A percentile compares a stretch with the other conserved stretches of the same genome.
Evolutionary conservation across 2,113 vertebrate species (phyloP).

Genomic region (Castor canadensis): DNA sequence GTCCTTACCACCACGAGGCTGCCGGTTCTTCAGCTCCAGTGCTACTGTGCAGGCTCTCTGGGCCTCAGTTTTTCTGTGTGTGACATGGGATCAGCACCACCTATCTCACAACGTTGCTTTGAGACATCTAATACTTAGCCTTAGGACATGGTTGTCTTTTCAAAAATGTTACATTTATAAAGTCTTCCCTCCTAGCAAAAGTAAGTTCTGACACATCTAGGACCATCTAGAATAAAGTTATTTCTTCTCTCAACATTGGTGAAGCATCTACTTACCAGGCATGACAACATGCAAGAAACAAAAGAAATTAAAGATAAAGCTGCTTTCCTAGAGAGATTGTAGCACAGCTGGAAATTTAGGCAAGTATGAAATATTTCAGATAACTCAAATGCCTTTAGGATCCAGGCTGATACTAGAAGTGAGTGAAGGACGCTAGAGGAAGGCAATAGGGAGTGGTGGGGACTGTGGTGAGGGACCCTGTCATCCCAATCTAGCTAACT

Average conservation of each 20-base stretch:
- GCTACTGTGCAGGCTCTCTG: neutral
- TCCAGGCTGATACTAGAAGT: neutral
- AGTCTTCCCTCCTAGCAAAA: slow-evolving; percentile 16
- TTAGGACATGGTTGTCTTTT: neutral
- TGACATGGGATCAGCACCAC: neutral
- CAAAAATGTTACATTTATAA: slow-evolving; percentile 29
- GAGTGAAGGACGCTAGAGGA: neutral
- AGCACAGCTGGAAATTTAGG: neutral
- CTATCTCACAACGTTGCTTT: neutral
- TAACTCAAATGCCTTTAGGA: slow-evolving; percentile 24
- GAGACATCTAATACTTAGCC: neutral
- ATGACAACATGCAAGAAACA: slow-evolving; percentile 8
- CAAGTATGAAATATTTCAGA: neutral
- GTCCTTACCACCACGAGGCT: neutral
- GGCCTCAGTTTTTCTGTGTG: neutral
- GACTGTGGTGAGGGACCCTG: neutral
- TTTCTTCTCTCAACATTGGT: slow-evolving; percentile 42
- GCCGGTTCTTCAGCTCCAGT: neutral
- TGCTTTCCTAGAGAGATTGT: slow-evolving; percentile 28
- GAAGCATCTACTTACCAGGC: neutral
- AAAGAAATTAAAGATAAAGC: slow-evolving; percentile 28
- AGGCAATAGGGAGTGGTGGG: neutral
- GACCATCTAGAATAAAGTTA: slow-evolving; percentile 24
- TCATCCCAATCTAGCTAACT: neutral
- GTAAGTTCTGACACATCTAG: neutral